Percentiles rank a stretch among this genome's conserved stretches.
phyloP scores from a whole-genome alignment of 2,797 vertebrate genomes.

The Microctenopoma stevenorrisi region DNA sequence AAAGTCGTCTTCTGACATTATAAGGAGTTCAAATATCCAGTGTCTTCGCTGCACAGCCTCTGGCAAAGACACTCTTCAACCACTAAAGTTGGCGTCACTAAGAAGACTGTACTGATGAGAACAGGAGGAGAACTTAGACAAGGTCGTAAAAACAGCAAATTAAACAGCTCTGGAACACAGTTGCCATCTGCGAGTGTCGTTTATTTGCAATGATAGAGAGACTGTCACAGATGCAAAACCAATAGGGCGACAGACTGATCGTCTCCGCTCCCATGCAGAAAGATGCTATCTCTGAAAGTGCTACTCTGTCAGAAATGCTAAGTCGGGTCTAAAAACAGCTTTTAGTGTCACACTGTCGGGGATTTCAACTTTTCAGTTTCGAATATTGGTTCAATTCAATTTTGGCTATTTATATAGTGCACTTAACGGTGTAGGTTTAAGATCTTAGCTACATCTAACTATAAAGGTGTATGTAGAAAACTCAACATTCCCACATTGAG shows the following conservation, averaged over 20 bases:
- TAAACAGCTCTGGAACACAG: slow-evolving; percentile 52
- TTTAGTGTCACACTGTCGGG: slow-evolving; percentile 9
- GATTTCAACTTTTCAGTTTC: slow-evolving; percentile 16
- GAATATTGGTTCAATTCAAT: no score
- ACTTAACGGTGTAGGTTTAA: no score
- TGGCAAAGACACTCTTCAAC: slow-evolving; percentile 16
- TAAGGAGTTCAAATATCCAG: slow-evolving; percentile 19
- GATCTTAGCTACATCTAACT: no score
- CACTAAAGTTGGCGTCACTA: background rate
- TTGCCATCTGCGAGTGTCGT: slow-evolving; percentile 67
- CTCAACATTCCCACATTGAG: no score
- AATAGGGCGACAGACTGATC: slow-evolving; percentile 53
- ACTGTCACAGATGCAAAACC: slow-evolving; percentile 64
- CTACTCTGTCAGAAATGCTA: slow-evolving; percentile 30
- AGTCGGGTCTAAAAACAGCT: slow-evolving; percentile 26
- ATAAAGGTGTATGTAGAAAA: no score
- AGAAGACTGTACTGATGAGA: slow-evolving; percentile 33
- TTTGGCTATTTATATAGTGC: no score
- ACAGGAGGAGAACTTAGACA: slow-evolving; percentile 17
- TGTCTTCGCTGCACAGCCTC: slow-evolving; percentile 13
- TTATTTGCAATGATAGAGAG: slow-evolving; percentile 43
- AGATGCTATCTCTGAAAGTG: slow-evolving; percentile 37
- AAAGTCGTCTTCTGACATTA: background rate
- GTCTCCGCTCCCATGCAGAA: slow-evolving; percentile 44
- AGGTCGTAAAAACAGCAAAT: slow-evolving; percentile 51